Evolutionary conservation across 1,140 invertebrate genomes (phyloP), one percentile per base, ranked within the genome.

Genomic region (Papilio machaon): DNA sequence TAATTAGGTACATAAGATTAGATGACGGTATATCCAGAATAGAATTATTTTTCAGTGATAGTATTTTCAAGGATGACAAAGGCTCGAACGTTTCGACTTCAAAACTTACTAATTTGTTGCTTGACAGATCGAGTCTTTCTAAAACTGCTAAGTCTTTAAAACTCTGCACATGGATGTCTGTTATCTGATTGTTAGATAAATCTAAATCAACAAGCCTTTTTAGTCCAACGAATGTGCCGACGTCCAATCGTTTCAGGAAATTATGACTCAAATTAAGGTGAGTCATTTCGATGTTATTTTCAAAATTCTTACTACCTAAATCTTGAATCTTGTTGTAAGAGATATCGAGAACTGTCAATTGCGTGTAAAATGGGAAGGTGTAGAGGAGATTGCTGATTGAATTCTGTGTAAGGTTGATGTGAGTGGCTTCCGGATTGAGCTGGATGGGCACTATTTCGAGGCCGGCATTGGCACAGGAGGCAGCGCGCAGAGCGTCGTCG

Each of bases 381-480:
- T 96, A 97, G 73, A 96, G 96, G 2, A 98, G 94, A 85, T 96
- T 96, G 85, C 95, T 95, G 84, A 98, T 97, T 67, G 96, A 95
- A 89, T 98, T 98, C 83, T 96, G 95, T 0, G 97, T 97, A 49
- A 98, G 95, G 87, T 97, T 97, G 87, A 98, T 96, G 88, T 96
- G 96, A 35, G 96, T 96, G 47, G 97, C 96, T 88, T 97, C 97
- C n/a, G 97, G 97, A 90, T 98, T 98, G 84, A 98, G 95, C 88
- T 98, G 97, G 81, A 98, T 98, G 49, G 98, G 98, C 47, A 98
- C 97, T 84, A 98, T 96, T 90, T 98, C 97, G 73, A 98, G 95
- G 73, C 95, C 96, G 13, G 97, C 97, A 83, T 96, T 96, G 80
- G 96, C 96, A 91, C 98, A 98, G 73, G 96, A 95, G 3, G 96